phyloP scores from a whole-genome alignment of 2,888 invertebrate genomes.

The Drosophila fulvimacula region DNA sequence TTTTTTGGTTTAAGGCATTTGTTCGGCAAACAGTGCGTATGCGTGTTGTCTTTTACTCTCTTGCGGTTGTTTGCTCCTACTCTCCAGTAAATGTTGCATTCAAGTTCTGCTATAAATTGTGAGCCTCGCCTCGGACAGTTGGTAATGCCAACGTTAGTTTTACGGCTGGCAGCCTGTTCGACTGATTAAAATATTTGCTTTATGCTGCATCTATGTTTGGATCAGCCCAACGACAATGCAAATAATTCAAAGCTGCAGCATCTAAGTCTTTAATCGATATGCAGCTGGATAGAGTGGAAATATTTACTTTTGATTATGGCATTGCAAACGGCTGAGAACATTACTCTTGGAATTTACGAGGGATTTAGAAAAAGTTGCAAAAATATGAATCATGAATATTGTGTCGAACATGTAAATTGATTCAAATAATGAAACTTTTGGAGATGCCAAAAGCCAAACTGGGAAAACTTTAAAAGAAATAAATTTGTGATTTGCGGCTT shows the following conservation, averaged over 20 bases:
- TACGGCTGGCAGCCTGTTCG: slow-evolving; percentile 38
- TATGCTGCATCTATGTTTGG: slow-evolving; percentile 11
- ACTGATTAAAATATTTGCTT: slow-evolving; percentile 62
- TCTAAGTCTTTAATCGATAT: neutral
- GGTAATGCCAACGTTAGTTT: slow-evolving; percentile 12
- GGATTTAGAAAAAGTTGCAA: too few relatives aligned
- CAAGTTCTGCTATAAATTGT: slow-evolving; percentile 49
- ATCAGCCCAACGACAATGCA: neutral
- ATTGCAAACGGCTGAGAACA: neutral
- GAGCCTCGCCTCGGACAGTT: slow-evolving; percentile 19
- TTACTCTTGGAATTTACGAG: neutral
- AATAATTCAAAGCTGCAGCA: neutral
- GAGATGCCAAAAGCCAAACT: too few relatives aligned
- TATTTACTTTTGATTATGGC: neutral
- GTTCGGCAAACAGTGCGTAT: slow-evolving; percentile 73
- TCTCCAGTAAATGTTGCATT: slow-evolving; percentile 61
- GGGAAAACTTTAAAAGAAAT: too few relatives aligned
- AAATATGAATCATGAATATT: too few relatives aligned
- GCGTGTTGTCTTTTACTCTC: slow-evolving; percentile 52
- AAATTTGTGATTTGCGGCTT: too few relatives aligned
- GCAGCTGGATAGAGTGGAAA: slow-evolving; percentile 1
- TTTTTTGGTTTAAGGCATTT: slow-evolving; percentile 70
- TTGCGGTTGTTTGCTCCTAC: slow-evolving; percentile 42
- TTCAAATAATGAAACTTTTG: too few relatives aligned
- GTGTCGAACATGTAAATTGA: too few relatives aligned